Evolutionary conservation across 2,113 vertebrate genomes (phyloP), one percentile per base, ranked within the genome.

Genomic region (Lontra canadensis): DNA sequence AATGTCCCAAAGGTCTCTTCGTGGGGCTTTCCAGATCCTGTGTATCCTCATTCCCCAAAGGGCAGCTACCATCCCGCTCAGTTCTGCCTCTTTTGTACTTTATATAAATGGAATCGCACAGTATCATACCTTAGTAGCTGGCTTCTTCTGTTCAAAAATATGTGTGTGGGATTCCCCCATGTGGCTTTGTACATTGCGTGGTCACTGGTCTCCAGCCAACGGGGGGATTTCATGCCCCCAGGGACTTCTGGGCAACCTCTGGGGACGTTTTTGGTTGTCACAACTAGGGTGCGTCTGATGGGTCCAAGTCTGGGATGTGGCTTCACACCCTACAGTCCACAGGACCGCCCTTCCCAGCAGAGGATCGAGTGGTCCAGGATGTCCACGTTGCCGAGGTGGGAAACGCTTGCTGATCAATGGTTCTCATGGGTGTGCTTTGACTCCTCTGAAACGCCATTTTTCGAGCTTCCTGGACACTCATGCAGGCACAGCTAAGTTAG

Each of bases 341-440:
- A 47, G 52, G 34, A 29, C n/a, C 23, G n/a, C 25, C 63, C 49
- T 76, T 44, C 47, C 14, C 36, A 7, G 14, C 88, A 59, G 26
- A 23, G n/a, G 44, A 34, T 39, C 23, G 1, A 6, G 23, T 4
- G 11, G 44, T 31, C 57, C 63, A n/a, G 36, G 29, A 42, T 3
- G 13, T 61, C 93, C 55, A 1, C 0, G 3, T 17, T 0, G 14
- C 36, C 0, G 4, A 57, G 25, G 12, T 1, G 15, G 61, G 63
- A 17, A 15, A 15, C 18, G 7, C 42, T 11, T 13, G 13, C 0
- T 8, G 26, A 14, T 42, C 74, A 44, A 0, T 29, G 14, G 1
- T 23, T 31, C 12, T 44, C 47, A 7, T 3, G 21, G 29, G 7
- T 63, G 6, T 18, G 36, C 73, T 71, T 36, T n/a, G 57, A 74